These are phyloP conservation scores for Monochamus saltuarius DNA, from an alignment of 1,140 invertebrate species.

Conservation along the genomic window DNA sequence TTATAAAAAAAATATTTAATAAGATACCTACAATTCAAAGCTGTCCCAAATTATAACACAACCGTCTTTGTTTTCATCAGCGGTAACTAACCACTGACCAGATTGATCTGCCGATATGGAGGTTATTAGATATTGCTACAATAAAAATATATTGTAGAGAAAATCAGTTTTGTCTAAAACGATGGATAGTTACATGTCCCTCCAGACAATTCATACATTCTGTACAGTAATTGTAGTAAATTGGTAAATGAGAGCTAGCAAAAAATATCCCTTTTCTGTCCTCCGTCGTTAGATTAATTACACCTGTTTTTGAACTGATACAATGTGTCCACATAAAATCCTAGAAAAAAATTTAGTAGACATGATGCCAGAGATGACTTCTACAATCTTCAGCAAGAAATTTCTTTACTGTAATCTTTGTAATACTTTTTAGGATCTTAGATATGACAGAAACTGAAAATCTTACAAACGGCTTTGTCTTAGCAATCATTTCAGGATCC, in stretches of 20 bases:
- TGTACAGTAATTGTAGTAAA: slow-evolving; percentile 57
- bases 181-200: slow-evolving; percentile 57
- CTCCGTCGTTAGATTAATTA: slow-evolving; percentile 57
- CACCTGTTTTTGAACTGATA: slow-evolving; percentile 53
- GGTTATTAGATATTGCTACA: slow-evolving; percentile 22
- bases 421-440: too few species aligned
- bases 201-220: slow-evolving; percentile 57
- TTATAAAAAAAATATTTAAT: too few species aligned
- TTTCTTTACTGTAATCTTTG: too few species aligned
- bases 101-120: slow-evolving; percentile 18
- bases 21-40: too few species aligned
- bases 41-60: slow-evolving; percentile 60
- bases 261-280: slow-evolving; percentile 55
- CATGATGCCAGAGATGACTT: neutral
- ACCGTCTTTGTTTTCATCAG: slow-evolving; percentile 55
- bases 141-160: slow-evolving; percentile 21
- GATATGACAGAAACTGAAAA: too few species aligned
- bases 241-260: slow-evolving; percentile 55
- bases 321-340: slow-evolving; percentile 60
- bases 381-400: too few species aligned
- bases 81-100: slow-evolving; percentile 53
- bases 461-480: slow-evolving; percentile 35
- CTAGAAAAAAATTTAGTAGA: slow-evolving; percentile 36
- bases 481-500: slow-evolving; percentile 18
- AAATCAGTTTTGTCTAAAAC: slow-evolving; percentile 13